Conservation (phyloP, 2,113 vertebrate species). For the Callocephalon fimbriatum region DNA sequence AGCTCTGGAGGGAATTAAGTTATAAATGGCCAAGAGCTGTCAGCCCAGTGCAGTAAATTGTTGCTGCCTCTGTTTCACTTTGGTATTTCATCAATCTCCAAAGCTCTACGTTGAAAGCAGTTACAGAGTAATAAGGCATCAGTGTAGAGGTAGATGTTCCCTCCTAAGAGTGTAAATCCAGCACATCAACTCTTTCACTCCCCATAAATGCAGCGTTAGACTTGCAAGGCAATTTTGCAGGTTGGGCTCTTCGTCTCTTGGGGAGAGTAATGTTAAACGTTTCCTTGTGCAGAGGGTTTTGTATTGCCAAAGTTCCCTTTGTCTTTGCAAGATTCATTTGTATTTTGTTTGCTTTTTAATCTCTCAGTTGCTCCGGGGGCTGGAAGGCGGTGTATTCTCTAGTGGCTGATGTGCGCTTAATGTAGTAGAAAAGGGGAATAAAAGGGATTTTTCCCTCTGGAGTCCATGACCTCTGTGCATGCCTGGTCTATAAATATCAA, state of each 20-base stretch:
- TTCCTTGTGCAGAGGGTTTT: not conserved
- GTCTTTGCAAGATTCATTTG: not conserved
- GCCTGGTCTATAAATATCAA: not conserved
- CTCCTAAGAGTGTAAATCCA: not conserved
- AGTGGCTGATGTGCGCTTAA: fast-evolving
- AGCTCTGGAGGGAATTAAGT: not conserved
- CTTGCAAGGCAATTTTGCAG: fast-evolving
- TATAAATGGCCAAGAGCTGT: not conserved
- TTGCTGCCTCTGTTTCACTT: not conserved
- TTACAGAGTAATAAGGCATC: not conserved
- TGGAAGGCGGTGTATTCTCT: not conserved
- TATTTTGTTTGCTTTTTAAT: not conserved
- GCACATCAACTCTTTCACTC: not conserved
- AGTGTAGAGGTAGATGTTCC: not conserved
- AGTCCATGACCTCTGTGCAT: not conserved
- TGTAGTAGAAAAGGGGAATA: not conserved
- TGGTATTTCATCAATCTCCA: not conserved
- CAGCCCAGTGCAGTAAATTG: not conserved
- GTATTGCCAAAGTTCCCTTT: not conserved
- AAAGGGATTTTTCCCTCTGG: not conserved
- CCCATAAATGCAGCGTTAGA: not conserved
- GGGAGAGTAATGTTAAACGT: not conserved
- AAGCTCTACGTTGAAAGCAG: not conserved
- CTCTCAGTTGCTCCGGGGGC: not conserved
- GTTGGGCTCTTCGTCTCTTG: fast-evolving